Evolutionary conservation across 2,113 vertebrate genomes (phyloP), one percentile per base, ranked within the genome.

Genomic region (Microcebus ravelobensis): DNA sequence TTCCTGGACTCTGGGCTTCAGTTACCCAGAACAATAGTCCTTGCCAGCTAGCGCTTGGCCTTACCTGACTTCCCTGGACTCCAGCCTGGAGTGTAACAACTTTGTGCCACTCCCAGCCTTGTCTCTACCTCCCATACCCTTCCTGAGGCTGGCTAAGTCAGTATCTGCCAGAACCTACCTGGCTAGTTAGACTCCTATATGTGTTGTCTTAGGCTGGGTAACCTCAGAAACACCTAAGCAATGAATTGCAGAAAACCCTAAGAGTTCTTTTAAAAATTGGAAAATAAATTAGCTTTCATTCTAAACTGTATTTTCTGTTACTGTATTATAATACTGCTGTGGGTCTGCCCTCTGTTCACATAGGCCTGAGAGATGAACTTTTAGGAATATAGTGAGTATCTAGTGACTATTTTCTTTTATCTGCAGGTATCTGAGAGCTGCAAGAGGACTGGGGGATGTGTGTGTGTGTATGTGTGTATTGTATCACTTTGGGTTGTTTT

Each of bases 31-130:
- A 81, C 3, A 42, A 83, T 42, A 52, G 42, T 25, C 34, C 39
- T 63, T 81, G 92, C 77, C 87, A 94, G 61, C 45, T n/a, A 36
- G 10, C 0, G 0, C 34, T 48, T 95, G 93, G 76, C 50, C 59
- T 95, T 67, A 67, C 39, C 52, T 95, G 81, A 77, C 77, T 88
- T 96, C 39, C 57, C 73, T 91, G 92, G 94, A 96, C 63, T 94
- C 12, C 25, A 63, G 84, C 88, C 88, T 93, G 31, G 90, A 84
- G 34, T 68, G 65, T 13, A 91, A 87, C 25, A 77, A 39, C 55
- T 36, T 25, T 11, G 13, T 90, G 82, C 18, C n/a, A 59, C 55
- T 95, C 81, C 91, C 83, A 96, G 65, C 55, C 27, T 93, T 86
- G 52, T 71, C 20, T 86, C 81, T 84, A 25, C 84, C 76, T 76